Percentiles rank a stretch among this genome's conserved stretches.
Conservation (phyloP, 2,888 invertebrate species). For the Physocephala rufipes region DNA sequence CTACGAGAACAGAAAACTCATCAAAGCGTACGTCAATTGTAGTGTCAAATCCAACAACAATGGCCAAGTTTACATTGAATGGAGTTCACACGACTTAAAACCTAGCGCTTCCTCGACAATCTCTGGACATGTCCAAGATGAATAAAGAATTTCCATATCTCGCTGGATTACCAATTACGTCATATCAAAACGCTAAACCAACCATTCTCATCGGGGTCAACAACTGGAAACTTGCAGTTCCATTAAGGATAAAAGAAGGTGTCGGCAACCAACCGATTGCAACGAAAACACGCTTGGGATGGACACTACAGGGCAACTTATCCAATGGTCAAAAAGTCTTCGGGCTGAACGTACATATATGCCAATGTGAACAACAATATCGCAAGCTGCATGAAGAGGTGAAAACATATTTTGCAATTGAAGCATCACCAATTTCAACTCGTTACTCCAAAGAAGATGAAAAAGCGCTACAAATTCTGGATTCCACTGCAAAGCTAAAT, state of each 20-base stretch:
- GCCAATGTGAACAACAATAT: constrained; percentile 35
- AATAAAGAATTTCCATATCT: constrained; percentile 6
- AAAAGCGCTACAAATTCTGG: constrained; percentile 19
- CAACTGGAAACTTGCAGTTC: constrained; percentile 33
- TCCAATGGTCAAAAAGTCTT: background rate
- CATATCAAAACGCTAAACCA: constrained; percentile 4
- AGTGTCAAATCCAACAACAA: constrained; percentile 14
- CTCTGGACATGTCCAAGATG: background rate
- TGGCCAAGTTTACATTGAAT: background rate
- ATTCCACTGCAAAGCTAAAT: constrained; percentile 26
- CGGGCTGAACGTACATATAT: constrained; percentile 28
- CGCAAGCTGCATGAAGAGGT: constrained; percentile 36
- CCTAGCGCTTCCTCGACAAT: background rate
- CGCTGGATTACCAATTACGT: background rate
- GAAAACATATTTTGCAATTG: constrained; percentile 30
- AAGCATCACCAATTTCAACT: background rate
- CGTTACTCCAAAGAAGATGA: constrained; percentile 23
- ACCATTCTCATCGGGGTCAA: constrained; percentile 34
- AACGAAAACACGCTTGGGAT: constrained; percentile 32
- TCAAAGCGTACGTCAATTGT: constrained; percentile 10
- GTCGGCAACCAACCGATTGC: constrained; percentile 30
- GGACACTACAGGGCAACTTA: constrained; percentile 33
- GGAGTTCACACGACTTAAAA: background rate
- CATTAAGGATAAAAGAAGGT: constrained; percentile 33
- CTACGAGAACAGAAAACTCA: constrained; percentile 17